phyloP scores from a whole-genome alignment of 2,888 invertebrate species.

The Carabus problematicus region DNA sequence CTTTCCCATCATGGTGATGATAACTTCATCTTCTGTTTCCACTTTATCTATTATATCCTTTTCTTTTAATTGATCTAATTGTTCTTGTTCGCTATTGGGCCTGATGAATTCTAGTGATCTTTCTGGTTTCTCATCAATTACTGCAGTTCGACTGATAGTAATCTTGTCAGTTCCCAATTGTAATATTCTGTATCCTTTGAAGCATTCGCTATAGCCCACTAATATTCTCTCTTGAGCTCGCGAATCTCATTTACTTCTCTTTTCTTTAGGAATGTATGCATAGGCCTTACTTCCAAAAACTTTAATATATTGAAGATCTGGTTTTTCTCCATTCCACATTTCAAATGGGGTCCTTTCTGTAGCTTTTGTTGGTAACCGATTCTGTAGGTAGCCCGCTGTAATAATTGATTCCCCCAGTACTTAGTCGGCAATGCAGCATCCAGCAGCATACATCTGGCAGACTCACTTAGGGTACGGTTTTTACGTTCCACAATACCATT shows the following conservation, averaged over 20 bases:
- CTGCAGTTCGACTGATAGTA: not conserved
- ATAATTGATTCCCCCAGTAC: not conserved
- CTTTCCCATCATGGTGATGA: not conserved
- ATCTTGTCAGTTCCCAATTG: too few relatives aligned
- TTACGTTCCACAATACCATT: not conserved
- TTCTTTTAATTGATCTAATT: too few relatives aligned
- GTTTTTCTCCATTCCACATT: too few relatives aligned
- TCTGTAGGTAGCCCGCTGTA: too few relatives aligned
- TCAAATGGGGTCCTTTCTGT: too few relatives aligned
- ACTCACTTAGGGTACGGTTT: not conserved
- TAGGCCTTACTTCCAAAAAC: not conserved
- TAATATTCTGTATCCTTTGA: too few relatives aligned
- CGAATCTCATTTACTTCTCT: not conserved
- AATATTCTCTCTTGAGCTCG: not conserved
- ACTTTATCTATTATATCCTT: too few relatives aligned
- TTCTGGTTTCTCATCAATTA: not conserved
- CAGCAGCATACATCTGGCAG: not conserved
- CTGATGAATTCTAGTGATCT: not conserved
- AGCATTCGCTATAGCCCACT: too few relatives aligned
- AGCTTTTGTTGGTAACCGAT: too few relatives aligned
- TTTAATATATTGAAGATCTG: too few relatives aligned
- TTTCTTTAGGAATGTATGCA: not conserved
- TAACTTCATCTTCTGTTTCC: not conserved
- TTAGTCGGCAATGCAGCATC: not conserved
- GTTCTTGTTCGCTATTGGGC: not conserved